A percentile compares a stretch with the other conserved stretches of the same genome.
These are phyloP conservation scores for Amphipyra tragopoginis DNA, from an alignment of 2,888 invertebrate genomes.

Conservation along the genomic window DNA sequence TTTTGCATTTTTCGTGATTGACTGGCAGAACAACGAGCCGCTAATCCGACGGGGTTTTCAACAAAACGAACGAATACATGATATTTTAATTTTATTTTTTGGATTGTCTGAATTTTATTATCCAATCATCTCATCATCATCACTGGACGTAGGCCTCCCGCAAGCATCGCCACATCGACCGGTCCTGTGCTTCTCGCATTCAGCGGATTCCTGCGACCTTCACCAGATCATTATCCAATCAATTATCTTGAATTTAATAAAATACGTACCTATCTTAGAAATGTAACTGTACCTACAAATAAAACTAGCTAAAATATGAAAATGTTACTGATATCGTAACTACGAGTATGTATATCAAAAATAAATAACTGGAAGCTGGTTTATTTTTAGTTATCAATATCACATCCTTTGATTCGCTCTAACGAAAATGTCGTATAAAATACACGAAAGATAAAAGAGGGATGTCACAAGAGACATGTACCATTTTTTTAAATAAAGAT, in stretches of 20 bases:
- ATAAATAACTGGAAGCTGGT: neutral
- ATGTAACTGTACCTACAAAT: constrained; percentile 5
- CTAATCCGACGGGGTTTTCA: constrained; percentile 50
- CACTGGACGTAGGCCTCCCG: no score
- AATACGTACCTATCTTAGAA: no score
- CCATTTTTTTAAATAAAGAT: constrained; percentile 12
- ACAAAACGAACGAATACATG: constrained; percentile 15
- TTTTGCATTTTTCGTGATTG: constrained; percentile 64
- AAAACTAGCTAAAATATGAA: constrained; percentile 4
- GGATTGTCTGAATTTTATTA: no score
- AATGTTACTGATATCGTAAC: constrained; percentile 4
- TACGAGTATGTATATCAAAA: neutral
- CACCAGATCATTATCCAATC: no score
- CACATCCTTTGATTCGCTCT: constrained; percentile 15
- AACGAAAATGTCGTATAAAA: constrained; percentile 20
- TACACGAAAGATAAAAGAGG: constrained; percentile 27
- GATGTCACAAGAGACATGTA: constrained; percentile 1
- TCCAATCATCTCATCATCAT: no score
- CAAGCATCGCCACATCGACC: no score
- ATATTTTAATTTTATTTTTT: neutral
- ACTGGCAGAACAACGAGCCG: constrained; percentile 57
- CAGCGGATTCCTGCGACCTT: no score
- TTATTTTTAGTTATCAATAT: constrained; percentile 28
- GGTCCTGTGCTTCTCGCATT: no score
- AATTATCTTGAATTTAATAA: no score